Base-by-base conservation (phyloP, 2,888 invertebrate species). In the Lepidonotus clava region DNA sequence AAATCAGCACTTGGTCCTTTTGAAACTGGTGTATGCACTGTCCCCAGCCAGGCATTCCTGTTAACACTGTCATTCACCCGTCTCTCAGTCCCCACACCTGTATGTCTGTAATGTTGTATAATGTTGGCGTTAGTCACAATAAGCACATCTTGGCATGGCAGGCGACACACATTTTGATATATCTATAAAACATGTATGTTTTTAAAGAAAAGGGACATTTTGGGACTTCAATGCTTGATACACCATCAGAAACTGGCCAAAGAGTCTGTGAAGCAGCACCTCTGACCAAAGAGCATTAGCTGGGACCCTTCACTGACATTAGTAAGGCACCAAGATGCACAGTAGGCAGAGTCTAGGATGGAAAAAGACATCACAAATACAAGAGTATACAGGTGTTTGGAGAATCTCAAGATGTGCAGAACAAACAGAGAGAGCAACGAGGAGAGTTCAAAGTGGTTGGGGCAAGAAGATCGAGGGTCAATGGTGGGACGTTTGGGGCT, bases 271-370 rank as follows among this genome's bases (percentile, higher is more conserved):
- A 80, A 6, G 46, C 80, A 80, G 46, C 80, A 80, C 80, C 80
- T 80, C 14, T 18, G 28, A 46, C 46, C 40, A 34, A 76, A 76
- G 8, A 76, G 76, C n/a, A 38, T 76, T 76, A 76, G 76, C 34
- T 18, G 28, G 71, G 80, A 0, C n/a, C 14, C 46, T 80, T 46
- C 46, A 14, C 32, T 80, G 24, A 46, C 8, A 46, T 80, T 80
- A 71, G 46, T 80, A 24, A 34, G 80, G 41, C 80, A 46, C 18
- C 80, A 80, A 24, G 80, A 46, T 80, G 80, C 80, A 80, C 14
- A 46, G 6, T 24, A 71, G 34, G 71, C 71, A 71, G 24, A 71
- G 14, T 36, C 71, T 71, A 80, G 24, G 46, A 46, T 14, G n/a
- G n/a, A 24, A 77, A 24, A 38, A 80, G 24, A 80, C 80, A 46